Base-by-base conservation (phyloP, 2,888 invertebrate species). In the Phortica okadai region DNA sequence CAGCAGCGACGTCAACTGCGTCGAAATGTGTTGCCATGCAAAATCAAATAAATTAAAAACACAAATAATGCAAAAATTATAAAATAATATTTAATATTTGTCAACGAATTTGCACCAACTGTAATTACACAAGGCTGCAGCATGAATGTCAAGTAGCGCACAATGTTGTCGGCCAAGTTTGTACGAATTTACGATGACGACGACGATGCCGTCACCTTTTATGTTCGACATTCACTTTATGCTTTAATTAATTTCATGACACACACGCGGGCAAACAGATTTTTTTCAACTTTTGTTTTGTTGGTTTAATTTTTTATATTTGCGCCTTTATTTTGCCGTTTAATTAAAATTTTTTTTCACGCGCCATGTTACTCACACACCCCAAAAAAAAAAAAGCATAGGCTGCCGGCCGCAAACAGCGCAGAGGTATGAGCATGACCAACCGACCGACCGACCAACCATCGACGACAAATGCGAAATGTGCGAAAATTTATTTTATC, bases 401-500 rank as follows among this genome's bases (percentile, higher is more conserved):
- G 21, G 21, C 21, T 21, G 21, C 0, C 21, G 21, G 21, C 21
- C 21, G 21, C 21, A 21, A 21, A 21, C 0, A 21, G 21, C 21
- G 21, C 21, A 21, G 21, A 21, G 21, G 33, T 33, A 33, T 33
- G 33, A 33, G 33, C 4, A 33, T 5, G 33, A 33, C 2, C 33
- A 1, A 33, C 33, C 21, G 21, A 21, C 2, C 33, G 33, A 33
- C 33, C 21, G 21, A 21, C 2, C 33, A 5, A 33, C 33, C 42
- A n/a, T 33, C 25, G 41, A 8, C 54, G 42, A 62, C 62, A 42
- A 59, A 50, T 74, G 44, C 25, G n/a, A 79, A 81, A 73, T 79
- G 76, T 79, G 80, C 75, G 76, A 77, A 81, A 81, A 75, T 79
- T 79, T 79, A 79, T 80, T 79, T 79, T 78, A 78, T 79, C 80